Evolutionary conservation across 2,888 invertebrate species (phyloP).

Genomic region (Agonopterix subpropinquella): DNA sequence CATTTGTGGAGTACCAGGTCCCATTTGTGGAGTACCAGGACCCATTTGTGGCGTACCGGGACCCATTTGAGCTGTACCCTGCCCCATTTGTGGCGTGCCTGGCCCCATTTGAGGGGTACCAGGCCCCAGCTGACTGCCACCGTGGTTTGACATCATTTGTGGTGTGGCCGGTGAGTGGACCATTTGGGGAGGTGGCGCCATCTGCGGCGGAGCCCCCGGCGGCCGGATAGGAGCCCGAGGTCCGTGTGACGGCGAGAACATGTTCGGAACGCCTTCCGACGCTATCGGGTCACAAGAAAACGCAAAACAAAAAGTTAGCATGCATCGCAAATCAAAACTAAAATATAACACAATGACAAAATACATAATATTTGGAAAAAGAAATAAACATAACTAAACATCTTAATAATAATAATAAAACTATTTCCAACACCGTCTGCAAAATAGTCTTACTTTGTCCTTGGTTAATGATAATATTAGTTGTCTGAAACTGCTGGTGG

Average conservation of each 20-base stretch:
- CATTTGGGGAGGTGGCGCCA: constrained; percentile 32
- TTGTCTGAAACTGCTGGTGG: constrained; percentile 62
- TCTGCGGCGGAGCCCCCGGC: constrained; percentile 43
- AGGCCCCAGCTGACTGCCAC: constrained; percentile 16
- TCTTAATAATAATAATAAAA: constrained; percentile 1
- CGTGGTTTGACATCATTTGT: constrained; percentile 31
- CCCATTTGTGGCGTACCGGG: constrained; percentile 22
- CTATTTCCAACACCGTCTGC: not conserved
- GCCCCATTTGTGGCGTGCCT: constrained; percentile 20
- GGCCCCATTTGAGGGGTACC: constrained; percentile 17
- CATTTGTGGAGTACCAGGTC: constrained; percentile 33
- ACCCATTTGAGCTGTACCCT: constrained; percentile 18
- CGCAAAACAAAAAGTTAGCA: constrained; percentile 50
- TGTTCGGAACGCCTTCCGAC: constrained; percentile 66
- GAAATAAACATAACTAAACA: constrained; percentile 5
- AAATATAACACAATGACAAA: constrained; percentile 10
- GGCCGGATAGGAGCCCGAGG: constrained; percentile 50
- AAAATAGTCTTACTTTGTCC: constrained; percentile 53
- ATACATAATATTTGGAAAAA: constrained; percentile 10
- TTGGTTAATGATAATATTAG: constrained; percentile 67
- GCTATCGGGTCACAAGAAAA: constrained; percentile 52
- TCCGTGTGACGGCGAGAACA: constrained; percentile 63
- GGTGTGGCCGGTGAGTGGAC: constrained; percentile 30
- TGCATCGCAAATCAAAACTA: constrained; percentile 39
- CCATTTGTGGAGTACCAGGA: constrained; percentile 27